These are phyloP conservation scores for Troides aeacus DNA, from an alignment of 2,888 invertebrate species.

Conservation along the genomic window DNA sequence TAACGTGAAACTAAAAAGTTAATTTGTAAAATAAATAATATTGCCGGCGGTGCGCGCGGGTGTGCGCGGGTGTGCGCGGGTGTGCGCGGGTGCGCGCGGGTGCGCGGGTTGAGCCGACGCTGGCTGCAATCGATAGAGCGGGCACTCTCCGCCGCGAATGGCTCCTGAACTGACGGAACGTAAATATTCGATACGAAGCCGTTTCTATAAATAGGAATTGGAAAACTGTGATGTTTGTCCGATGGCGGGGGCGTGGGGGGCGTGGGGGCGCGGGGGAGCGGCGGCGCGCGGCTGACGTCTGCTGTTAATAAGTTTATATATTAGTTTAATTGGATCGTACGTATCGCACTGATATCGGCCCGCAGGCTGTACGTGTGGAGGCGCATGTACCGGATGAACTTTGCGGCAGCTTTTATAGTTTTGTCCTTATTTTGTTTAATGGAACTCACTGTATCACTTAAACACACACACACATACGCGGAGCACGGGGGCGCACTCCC, in stretches of 20 bases:
- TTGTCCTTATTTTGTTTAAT: not conserved
- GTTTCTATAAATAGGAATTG: slow-evolving; percentile 10
- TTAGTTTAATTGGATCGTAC: not conserved
- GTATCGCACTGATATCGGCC: slow-evolving; percentile 4
- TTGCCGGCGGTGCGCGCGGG: too few species aligned
- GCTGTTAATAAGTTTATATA: not conserved
- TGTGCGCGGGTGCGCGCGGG: too few species aligned
- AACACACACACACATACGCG: slow-evolving; percentile 40
- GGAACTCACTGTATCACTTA: not conserved
- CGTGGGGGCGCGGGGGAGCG: not conserved
- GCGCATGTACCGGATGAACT: not conserved
- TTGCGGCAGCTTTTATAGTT: not conserved
- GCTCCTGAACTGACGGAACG: not conserved
- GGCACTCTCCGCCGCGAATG: too few species aligned
- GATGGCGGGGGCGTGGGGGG: slow-evolving; percentile 4
- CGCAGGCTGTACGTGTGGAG: not conserved
- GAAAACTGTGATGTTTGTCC: slow-evolving; percentile 5
- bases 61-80: too few species aligned
- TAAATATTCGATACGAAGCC: not conserved
- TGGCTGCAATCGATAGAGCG: too few species aligned
- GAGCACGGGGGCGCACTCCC: too few species aligned
- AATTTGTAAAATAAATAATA: too few species aligned
- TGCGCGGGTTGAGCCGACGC: too few species aligned
- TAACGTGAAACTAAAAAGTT: too few species aligned
- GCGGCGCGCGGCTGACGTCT: not conserved